Evolutionary conservation across 2,113 vertebrate species (phyloP).

Genomic region (Hemicordylus capensis): DNA sequence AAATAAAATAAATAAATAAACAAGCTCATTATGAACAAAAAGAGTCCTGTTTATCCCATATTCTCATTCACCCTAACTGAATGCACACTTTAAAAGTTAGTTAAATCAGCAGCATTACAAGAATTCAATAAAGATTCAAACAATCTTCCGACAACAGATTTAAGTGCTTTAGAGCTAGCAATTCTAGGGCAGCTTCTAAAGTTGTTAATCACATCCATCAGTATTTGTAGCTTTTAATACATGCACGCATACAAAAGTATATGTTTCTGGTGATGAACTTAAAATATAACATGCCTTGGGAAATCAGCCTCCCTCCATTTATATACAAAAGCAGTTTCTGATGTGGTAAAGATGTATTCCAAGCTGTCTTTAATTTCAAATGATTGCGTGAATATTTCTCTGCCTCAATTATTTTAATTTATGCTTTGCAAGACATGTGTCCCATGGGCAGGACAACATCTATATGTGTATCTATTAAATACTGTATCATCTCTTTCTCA

Average conservation of each 20-base stretch:
- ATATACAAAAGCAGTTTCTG: background rate
- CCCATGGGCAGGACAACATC: constrained; percentile 33
- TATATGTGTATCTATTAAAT: constrained; percentile 17
- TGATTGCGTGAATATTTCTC: constrained; percentile 22
- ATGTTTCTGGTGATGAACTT: background rate
- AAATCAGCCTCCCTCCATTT: background rate
- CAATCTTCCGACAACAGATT: background rate
- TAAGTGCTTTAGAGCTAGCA: background rate
- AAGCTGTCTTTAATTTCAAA: constrained; percentile 18
- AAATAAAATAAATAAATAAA: no score
- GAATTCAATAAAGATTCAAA: background rate
- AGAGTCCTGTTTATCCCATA: no score
- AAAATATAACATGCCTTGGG: background rate
- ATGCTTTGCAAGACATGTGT: background rate
- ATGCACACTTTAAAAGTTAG: background rate
- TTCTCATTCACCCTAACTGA: no score
- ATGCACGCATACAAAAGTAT: no score
- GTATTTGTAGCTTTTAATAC: background rate
- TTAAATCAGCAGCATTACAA: background rate
- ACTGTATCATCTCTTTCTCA: constrained; percentile 6
- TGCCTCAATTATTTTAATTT: constrained; percentile 21
- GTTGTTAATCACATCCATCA: background rate
- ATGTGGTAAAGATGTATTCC: background rate
- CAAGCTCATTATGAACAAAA: no score
- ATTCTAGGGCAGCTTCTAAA: background rate